Evolutionary conservation across 2,888 invertebrate genomes (phyloP), one percentile per base, ranked within the genome.

Genomic region (Hypolimnas misippus): DNA sequence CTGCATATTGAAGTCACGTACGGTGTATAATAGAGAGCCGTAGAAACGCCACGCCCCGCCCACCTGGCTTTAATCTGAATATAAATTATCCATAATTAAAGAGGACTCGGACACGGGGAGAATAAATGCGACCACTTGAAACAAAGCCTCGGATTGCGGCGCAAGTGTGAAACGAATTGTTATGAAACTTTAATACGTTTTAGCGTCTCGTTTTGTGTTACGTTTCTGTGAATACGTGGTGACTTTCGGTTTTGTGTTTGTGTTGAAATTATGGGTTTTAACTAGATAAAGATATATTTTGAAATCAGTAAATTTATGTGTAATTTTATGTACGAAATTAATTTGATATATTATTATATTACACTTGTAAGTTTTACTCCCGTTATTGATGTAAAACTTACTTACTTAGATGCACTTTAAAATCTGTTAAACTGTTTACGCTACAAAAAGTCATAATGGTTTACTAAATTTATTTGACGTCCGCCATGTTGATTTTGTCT

Each of bases 1-100:
- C 78, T 78, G 74, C 70, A 78, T 76, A 82, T 81, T 82, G 78
- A 73, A 80, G 81, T 84, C 82, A 82, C 83, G 81, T 80, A 77
- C 79, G 71, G 67, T 73, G 64, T 75, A 78, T 81, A 79, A 83
- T 81, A 78, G 81, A 75, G 74, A 70, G 65, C 70, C 66, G 67
- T 66, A 66, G 72, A 70, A 67, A 71, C 69, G 65, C 71, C 67
- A 53, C 52, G 52, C 59, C 69, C 66, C 77, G 73, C 73, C 82
- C 87, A 88, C 89, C 90, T 88, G 77, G 78, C 77, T 83, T 84
- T 90, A 91, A 90, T 89, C 90, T 90, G 90, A 89, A 91, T 91
- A 91, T 91, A 91, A 91, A 91, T 91, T 90, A 87, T 89, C 86
- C 84, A 88, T 89, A 91, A 91, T 91, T 91, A 91, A 90, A 89